phyloP scores from a whole-genome alignment of 2,113 vertebrate genomes.

The Sterrhoptilus dennistouni region DNA sequence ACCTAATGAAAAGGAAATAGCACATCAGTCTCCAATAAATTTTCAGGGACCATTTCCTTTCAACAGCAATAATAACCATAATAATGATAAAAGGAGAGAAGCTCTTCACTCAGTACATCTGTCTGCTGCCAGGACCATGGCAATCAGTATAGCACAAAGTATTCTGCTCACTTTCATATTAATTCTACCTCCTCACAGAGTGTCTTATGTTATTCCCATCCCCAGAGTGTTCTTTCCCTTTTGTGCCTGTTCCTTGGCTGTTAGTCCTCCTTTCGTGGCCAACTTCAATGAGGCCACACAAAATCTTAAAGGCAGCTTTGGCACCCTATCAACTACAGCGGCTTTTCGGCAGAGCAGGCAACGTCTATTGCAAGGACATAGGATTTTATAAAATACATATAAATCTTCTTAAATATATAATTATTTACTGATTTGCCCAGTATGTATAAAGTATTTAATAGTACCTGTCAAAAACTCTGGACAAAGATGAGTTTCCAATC shows the following conservation, averaged over 20 bases:
- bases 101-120: not conserved
- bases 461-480: not conserved
- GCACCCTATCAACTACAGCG: not conserved
- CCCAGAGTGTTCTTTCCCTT: not conserved
- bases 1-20: not conserved
- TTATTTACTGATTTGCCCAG: not conserved
- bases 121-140: not conserved
- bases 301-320: conserved; percentile 7
- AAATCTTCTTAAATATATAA: not conserved
- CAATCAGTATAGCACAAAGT: not conserved
- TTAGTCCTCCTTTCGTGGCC: not conserved
- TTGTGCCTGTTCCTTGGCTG: conserved; percentile 1
- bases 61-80: not conserved
- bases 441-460: not conserved
- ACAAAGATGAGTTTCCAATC: not conserved
- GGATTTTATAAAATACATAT: not conserved
- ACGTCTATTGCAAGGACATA: not conserved
- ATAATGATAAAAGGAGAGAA: not conserved
- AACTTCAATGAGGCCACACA: not conserved
- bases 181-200: not conserved
- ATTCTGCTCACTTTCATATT: not conserved
- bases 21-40: not conserved
- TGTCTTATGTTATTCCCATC: not conserved
- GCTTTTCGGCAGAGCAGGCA: not conserved
- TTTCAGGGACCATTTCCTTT: not conserved